These are phyloP conservation scores for Buphagus erythrorhynchus DNA, from an alignment of 2,797 vertebrate genomes.

Conservation along the genomic window DNA sequence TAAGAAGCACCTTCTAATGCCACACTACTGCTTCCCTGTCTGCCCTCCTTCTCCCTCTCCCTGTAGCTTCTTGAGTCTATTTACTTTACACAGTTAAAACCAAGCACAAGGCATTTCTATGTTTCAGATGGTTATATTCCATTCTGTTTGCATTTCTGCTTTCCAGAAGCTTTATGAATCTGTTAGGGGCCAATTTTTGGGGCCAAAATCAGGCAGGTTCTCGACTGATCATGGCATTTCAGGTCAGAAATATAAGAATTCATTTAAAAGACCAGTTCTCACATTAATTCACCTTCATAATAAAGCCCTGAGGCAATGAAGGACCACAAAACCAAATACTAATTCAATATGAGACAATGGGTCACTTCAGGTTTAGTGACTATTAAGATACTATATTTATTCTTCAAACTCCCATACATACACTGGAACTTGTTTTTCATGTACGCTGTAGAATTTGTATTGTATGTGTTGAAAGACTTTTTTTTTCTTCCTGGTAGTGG, in stretches of 20 bases:
- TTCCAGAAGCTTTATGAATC: background rate
- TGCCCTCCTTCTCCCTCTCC: background rate
- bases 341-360: background rate
- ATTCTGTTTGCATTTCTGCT: background rate
- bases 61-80: background rate
- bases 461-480: constrained; percentile 8
- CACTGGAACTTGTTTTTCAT: constrained; percentile 39
- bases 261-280: background rate
- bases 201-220: background rate
- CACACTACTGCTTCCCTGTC: background rate
- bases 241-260: background rate
- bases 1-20: background rate
- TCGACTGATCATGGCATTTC: background rate
- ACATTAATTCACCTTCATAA: background rate
- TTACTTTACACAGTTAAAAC: background rate
- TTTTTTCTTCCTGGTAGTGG: constrained; percentile 49
- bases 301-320: background rate
- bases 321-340: background rate
- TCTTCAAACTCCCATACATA: background rate
- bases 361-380: constrained; percentile 11
- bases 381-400: constrained; percentile 3
- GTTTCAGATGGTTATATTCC: background rate
- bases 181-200: background rate
- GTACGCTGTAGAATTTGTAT: background rate
- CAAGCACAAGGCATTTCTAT: background rate